These are phyloP conservation scores for Nyctibius bracteatus DNA, from an alignment of 2,113 vertebrate genomes.

Conservation along the genomic window DNA sequence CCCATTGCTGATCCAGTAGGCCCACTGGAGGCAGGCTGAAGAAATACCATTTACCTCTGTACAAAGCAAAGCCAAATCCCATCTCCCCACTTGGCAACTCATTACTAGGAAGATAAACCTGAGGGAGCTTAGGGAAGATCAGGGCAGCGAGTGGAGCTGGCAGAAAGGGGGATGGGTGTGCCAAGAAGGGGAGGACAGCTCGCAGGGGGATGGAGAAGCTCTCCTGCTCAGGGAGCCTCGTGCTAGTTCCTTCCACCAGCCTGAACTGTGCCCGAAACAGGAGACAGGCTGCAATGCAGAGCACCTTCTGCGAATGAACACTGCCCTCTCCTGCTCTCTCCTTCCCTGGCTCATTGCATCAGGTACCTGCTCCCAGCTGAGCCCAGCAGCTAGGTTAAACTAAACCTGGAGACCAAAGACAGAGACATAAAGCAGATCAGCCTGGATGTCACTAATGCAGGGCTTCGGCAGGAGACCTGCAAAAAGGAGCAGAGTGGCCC, in stretches of 20 bases:
- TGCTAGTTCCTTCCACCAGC: not conserved
- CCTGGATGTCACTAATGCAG: not conserved
- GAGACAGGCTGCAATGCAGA: not conserved
- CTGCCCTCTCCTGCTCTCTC: not conserved
- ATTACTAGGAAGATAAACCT: not conserved
- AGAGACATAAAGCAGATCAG: not conserved
- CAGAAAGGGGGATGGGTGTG: not conserved
- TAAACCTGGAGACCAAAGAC: not conserved
- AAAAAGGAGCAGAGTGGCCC: not conserved
- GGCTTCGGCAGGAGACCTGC: not conserved
- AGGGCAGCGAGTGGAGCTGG: not conserved
- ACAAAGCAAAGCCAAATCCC: not conserved
- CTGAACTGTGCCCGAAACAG: not conserved
- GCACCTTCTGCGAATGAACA: not conserved
- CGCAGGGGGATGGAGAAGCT: not conserved
- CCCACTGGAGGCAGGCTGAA: not conserved
- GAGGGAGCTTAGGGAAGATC: not conserved
- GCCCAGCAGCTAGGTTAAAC: not conserved
- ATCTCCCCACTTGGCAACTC: not conserved
- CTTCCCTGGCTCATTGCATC: not conserved
- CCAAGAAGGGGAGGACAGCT: not conserved
- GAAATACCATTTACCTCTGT: not conserved
- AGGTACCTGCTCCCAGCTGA: not conserved
- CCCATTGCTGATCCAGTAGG: not conserved
- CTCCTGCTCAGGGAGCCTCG: not conserved